Conservation (phyloP, 2,113 vertebrate species). For the Ailuropoda melanoleuca region DNA sequence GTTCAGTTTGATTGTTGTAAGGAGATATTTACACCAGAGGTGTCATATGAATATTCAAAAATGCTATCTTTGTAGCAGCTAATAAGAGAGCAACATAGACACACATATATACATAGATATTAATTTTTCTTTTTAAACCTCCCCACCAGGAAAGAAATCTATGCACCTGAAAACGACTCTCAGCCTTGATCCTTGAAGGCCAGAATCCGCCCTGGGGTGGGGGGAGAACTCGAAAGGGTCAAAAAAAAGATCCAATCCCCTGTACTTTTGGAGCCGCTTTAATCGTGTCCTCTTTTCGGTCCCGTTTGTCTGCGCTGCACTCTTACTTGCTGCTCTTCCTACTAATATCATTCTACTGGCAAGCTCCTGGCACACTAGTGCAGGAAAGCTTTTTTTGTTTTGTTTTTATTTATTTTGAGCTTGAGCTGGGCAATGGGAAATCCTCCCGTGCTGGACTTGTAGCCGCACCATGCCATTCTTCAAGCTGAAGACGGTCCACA, state of each 20-base stretch:
- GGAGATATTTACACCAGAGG: slow-evolving; percentile 47
- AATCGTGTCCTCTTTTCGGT: slow-evolving; percentile 61
- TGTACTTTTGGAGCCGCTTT: slow-evolving; percentile 57
- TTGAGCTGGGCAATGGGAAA: slow-evolving; percentile 78
- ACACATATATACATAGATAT: no score
- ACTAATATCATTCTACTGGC: slow-evolving; percentile 77
- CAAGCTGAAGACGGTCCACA: slow-evolving; percentile 72
- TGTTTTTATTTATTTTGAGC: slow-evolving; percentile 56
- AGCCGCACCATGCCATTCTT: slow-evolving; percentile 75
- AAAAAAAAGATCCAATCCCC: neutral
- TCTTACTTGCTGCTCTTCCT: slow-evolving; percentile 66
- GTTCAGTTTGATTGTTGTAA: slow-evolving; percentile 61
- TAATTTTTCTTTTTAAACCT: neutral
- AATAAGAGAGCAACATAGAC: neutral
- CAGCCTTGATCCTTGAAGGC: slow-evolving; percentile 1
- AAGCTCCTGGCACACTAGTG: slow-evolving; percentile 78
- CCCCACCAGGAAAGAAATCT: slow-evolving; percentile 9
- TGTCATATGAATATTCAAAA: slow-evolving; percentile 32
- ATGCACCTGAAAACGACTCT: slow-evolving; percentile 46
- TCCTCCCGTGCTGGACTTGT: slow-evolving; percentile 77
- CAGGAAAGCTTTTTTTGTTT: slow-evolving; percentile 50
- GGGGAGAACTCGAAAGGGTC: neutral
- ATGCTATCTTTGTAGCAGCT: neutral
- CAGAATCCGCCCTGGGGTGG: neutral
- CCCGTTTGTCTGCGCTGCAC: neutral